phyloP scores from a whole-genome alignment of 1,140 invertebrate genomes.

The Diuraphis noxia region DNA sequence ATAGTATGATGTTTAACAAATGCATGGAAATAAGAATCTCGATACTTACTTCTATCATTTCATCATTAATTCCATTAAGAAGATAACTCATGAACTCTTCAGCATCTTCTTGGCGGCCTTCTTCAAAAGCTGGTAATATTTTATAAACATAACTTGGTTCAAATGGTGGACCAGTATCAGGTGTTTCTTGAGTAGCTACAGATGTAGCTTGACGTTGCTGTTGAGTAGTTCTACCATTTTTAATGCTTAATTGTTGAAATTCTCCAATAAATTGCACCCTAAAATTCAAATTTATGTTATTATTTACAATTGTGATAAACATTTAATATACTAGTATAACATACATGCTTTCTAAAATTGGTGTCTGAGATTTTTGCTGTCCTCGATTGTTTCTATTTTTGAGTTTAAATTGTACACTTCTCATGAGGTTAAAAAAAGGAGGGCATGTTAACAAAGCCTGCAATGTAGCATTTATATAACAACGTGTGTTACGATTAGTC shows the following conservation, averaged over 20 bases:
- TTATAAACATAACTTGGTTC: slow-evolving; percentile 82
- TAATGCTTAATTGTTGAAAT: slow-evolving; percentile 56
- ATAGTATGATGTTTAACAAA: background rate
- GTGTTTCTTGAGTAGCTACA: slow-evolving; percentile 53
- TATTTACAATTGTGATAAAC: background rate
- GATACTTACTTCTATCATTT: slow-evolving; percentile 82
- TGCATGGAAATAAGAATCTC: background rate
- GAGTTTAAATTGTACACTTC: slow-evolving; percentile 67
- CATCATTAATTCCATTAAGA: slow-evolving; percentile 91
- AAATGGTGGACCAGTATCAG: slow-evolving; percentile 69
- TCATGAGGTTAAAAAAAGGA: slow-evolving; percentile 89
- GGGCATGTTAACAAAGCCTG: slow-evolving; percentile 90
- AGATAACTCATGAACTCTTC: slow-evolving; percentile 92
- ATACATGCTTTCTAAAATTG: slow-evolving; percentile 90
- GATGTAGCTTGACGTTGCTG: slow-evolving; percentile 55
- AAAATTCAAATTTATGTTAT: background rate
- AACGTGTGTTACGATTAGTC: slow-evolving; percentile 90
- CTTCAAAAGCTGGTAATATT: slow-evolving; percentile 73
- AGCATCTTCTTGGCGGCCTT: slow-evolving; percentile 90
- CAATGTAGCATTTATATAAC: slow-evolving; percentile 91
- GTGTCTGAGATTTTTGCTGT: slow-evolving; percentile 70
- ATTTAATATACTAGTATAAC: slow-evolving; percentile 59
- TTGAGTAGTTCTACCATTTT: slow-evolving; percentile 48
- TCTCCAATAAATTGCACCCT: slow-evolving; percentile 66
- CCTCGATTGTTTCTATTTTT: slow-evolving; percentile 43